Percentiles rank a stretch among this genome's conserved stretches.
These are phyloP conservation scores for Euproctis similis DNA, from an alignment of 2,888 invertebrate species.

Conservation along the genomic window DNA sequence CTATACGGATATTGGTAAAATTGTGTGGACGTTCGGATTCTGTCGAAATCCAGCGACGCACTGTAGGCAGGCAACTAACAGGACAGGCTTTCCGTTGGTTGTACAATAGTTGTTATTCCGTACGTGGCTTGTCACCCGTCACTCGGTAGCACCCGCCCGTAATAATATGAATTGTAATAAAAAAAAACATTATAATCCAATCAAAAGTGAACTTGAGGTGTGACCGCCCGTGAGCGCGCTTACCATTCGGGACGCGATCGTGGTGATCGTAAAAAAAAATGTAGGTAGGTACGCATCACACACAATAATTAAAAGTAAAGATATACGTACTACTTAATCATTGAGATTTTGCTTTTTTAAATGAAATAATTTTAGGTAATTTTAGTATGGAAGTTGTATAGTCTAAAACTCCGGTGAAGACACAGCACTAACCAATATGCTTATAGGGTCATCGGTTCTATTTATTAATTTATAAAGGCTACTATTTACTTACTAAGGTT, in stretches of 20 bases:
- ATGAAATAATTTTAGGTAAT: too few relatives aligned
- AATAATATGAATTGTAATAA: slow-evolving; percentile 72
- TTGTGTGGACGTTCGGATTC: slow-evolving; percentile 15
- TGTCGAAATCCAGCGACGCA: slow-evolving; percentile 9
- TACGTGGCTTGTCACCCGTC: slow-evolving; percentile 55
- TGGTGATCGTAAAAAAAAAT: slow-evolving; percentile 65
- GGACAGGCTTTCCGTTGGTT: slow-evolving; percentile 33
- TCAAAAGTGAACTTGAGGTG: slow-evolving; percentile 59
- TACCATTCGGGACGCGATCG: slow-evolving; percentile 58
- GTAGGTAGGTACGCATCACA: slow-evolving; percentile 42
- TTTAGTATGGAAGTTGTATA: too few relatives aligned
- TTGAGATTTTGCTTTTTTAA: too few relatives aligned
- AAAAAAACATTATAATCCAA: slow-evolving; percentile 75
- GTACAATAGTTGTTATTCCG: slow-evolving; percentile 61
- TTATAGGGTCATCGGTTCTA: too few relatives aligned
- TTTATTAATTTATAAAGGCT: too few relatives aligned
- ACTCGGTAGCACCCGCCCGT: slow-evolving; percentile 59
- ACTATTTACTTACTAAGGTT: too few relatives aligned
- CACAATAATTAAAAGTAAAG: slow-evolving; percentile 55
- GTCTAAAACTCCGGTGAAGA: too few relatives aligned
- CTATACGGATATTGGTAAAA: slow-evolving; percentile 21
- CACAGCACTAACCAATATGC: too few relatives aligned
- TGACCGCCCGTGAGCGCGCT: slow-evolving; percentile 62
- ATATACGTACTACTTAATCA: too few relatives aligned
- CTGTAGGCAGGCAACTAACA: slow-evolving; percentile 17